Base-by-base conservation (phyloP, 2,888 invertebrate species). In the Chirona hameri region DNA sequence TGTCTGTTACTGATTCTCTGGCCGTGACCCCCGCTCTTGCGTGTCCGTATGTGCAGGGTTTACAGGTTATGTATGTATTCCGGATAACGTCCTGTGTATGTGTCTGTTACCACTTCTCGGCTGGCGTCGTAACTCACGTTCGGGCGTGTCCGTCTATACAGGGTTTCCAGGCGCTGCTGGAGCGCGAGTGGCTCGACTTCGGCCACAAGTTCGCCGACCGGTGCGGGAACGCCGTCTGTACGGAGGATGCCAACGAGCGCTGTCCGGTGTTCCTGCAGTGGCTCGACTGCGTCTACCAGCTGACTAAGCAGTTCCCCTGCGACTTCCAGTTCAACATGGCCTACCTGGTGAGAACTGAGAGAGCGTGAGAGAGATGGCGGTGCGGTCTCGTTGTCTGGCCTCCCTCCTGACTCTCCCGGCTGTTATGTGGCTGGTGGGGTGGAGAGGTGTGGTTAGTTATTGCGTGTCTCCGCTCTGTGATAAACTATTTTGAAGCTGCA, bases 181-280 rank as follows among this genome's bases (percentile, higher is more conserved):
- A 98, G 89, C 92, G 97, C 83, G 99, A 99, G 88, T 99, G 99
- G 99, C 90, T 99, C 69, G 96, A 95, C 87, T 99, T 96, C 89
- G 99, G 99, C 0, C 99, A 99, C 90, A 99, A 99, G 90, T 99
- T 99, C 89, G 95, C 95, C 12, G 98, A 99, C 89, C 93, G 99
- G 82, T 97, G 97, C 88, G 90, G 90, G 29, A 88, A 86, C 21
- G 94, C 95, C 0, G 92, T 93, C 76, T 93, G 93, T 24, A 91
- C 92, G 7, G 95, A 95, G 85, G 97, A 98, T 87, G 90, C 92
- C n/a, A 98, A 97, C 89, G 99, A 99, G 89, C 91, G 97, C 79
- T 97, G 97, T 87, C 99, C 99, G 9, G 95, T 99, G 86, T 99
- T 99, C 90, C 90, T 99, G 84, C 99, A 99, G 89, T 99, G 98